These are phyloP conservation scores for Antitype chi DNA, from an alignment of 2,888 invertebrate genomes.

Conservation along the genomic window DNA sequence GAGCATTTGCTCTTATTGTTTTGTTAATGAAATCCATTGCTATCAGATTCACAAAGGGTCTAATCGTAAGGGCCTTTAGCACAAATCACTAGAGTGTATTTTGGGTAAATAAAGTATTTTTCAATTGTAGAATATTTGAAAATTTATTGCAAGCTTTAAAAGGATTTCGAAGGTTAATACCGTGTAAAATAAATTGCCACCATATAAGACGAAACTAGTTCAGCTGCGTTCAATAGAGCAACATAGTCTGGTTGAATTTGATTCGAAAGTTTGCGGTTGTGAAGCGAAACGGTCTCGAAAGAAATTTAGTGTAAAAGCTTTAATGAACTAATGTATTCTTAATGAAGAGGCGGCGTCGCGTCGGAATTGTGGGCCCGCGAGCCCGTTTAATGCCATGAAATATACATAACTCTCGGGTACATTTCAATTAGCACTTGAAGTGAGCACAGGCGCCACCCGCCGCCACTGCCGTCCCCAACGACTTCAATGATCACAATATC, in stretches of 20 bases:
- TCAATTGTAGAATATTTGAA: neutral
- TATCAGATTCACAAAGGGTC: constrained; percentile 46
- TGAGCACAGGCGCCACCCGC: constrained; percentile 65
- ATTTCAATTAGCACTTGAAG: constrained; percentile 78
- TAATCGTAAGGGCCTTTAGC: constrained; percentile 15
- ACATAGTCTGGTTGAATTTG: constrained; percentile 28
- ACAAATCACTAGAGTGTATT: constrained; percentile 7
- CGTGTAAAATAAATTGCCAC: constrained; percentile 24
- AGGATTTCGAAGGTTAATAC: constrained; percentile 18
- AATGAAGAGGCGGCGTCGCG: constrained; percentile 73
- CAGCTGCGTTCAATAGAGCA: constrained; percentile 20
- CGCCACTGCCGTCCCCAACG: constrained; percentile 42
- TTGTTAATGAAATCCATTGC: constrained; percentile 73
- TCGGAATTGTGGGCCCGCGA: constrained; percentile 67
- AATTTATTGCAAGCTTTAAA: constrained; percentile 30
- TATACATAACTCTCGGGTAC: constrained; percentile 76
- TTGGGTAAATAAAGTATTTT: constrained; percentile 24
- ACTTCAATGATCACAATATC: constrained; percentile 57
- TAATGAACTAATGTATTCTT: constrained; percentile 79
- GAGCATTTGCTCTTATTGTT: constrained; percentile 77
- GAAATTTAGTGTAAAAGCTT: constrained; percentile 69
- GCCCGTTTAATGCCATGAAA: constrained; percentile 78
- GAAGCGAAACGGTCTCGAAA: constrained; percentile 41
- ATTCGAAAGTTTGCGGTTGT: constrained; percentile 32
- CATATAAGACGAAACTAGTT: constrained; percentile 43